Base-by-base conservation (phyloP, 2,113 vertebrate species). In the Saccopteryx bilineata region DNA sequence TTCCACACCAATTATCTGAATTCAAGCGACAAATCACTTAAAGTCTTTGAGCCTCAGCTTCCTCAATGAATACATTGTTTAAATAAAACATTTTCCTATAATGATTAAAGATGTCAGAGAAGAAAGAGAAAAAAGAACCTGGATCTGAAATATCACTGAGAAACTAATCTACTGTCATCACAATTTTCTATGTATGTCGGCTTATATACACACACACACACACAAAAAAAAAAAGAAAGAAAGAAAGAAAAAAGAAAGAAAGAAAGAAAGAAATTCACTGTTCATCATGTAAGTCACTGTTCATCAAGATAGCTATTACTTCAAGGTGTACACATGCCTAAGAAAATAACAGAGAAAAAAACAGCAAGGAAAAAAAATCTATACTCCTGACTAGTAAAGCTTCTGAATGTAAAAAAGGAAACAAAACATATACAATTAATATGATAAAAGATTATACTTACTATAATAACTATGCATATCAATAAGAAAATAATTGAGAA, bases 131-230 rank as follows among this genome's bases (percentile, higher is more conserved):
- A 92, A 39, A 85, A 50, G 15, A 72, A 4, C 3, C 74, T 68
- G 19, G 14, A 72, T 89, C 69, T 78, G 19, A 86, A 96, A 88
- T 82, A 84, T 93, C 90, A 56, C 79, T 90, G 26, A 93, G 58
- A 87, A 93, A 74, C 33, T 74, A 95, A 91, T 24, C 15, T 31
- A 54, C 21, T 46, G 14, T 6, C 82, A 58, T 61, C 84, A 78
- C 12, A 85, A 66, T 24, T 80, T 69, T 80, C 17, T 50, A 91
- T 18, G 80, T 21, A 88, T 7, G 69, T 88, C 58, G 78, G 19
- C n/a, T 79, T 87, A 50, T 79, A 23, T 21, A n/a, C n/a, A n/a
- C n/a, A n/a, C n/a, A n/a, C n/a, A n/a, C n/a, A n/a, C n/a, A n/a
- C n/a, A n/a, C n/a, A n/a, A 69, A 68, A 33, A 69, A 80, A 93